Conservation (phyloP, 1,140 invertebrate species). For the Orius insidiosus region DNA sequence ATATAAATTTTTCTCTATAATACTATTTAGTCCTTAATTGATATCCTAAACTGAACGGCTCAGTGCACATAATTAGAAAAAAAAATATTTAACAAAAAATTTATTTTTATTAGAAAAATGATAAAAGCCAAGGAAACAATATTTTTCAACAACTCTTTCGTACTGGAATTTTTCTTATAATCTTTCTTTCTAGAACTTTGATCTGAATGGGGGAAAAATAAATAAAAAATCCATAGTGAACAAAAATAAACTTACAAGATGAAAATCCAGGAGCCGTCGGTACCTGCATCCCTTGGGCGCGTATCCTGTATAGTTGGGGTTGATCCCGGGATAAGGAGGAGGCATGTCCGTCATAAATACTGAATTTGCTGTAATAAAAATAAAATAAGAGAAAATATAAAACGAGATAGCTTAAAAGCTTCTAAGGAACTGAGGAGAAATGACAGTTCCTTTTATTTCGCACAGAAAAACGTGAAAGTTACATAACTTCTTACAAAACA, state of each 20-base stretch:
- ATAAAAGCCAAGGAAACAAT: background rate
- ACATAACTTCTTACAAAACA: background rate
- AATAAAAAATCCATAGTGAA: no score
- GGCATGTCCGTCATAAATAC: constrained; percentile 84
- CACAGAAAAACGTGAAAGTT: background rate
- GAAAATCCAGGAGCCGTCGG: constrained; percentile 13
- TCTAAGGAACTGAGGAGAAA: background rate
- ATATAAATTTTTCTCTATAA: no score
- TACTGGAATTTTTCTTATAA: no score
- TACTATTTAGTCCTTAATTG: no score
- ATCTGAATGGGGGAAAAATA: no score
- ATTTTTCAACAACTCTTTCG: background rate
- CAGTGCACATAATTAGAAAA: no score
- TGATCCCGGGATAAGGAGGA: constrained; percentile 87
- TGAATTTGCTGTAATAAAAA: constrained; percentile 44
- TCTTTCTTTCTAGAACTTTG: no score
- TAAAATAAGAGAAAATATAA: background rate
- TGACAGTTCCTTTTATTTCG: background rate
- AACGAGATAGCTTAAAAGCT: background rate
- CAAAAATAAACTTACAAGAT: constrained; percentile 5
- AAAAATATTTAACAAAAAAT: no score
- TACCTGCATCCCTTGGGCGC: constrained; percentile 21
- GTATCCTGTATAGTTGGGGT: constrained; percentile 29
- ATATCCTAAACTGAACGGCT: no score
- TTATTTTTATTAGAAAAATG: no score